Percentiles rank a stretch among this genome's conserved stretches.
These are phyloP conservation scores for Drosophila macrospina DNA, from an alignment of 2,888 invertebrate genomes.

Conservation along the genomic window DNA sequence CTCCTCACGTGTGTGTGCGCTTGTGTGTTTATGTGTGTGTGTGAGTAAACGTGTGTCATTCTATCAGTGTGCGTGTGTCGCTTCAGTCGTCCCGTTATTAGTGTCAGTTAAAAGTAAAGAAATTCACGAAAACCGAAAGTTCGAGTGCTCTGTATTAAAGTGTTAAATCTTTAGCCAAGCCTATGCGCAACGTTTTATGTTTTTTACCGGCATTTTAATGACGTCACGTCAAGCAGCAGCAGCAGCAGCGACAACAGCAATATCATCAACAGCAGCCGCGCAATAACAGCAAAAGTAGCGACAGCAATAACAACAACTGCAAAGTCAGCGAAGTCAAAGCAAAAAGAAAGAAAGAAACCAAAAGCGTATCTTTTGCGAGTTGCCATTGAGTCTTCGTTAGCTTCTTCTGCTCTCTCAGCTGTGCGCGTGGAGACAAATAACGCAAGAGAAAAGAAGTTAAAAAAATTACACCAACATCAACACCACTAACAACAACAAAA, in stretches of 20 bases:
- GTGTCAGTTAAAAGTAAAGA: constrained; percentile 37
- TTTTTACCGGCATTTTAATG: constrained; percentile 75
- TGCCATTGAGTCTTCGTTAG: constrained; percentile 15
- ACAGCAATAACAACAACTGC: constrained; percentile 43
- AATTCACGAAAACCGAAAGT: constrained; percentile 24
- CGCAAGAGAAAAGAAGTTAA: constrained; percentile 46
- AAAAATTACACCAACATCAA: constrained; percentile 21
- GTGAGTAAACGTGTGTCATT: constrained; percentile 33
- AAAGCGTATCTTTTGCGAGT: constrained; percentile 22
- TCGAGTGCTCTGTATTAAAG: constrained; percentile 28
- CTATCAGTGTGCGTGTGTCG: constrained; percentile 38
- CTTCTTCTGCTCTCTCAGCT: constrained; percentile 30
- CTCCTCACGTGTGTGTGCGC: constrained; percentile 26
- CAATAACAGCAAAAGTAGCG: constrained; percentile 34
- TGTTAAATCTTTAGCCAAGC: constrained; percentile 16
- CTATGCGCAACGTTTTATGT: no score
- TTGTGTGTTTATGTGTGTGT: constrained; percentile 2
- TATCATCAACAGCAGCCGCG: constrained; percentile 38
- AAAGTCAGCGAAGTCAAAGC: constrained; percentile 41
- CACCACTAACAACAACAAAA: constrained; percentile 28
- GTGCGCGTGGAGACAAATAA: constrained; percentile 39
- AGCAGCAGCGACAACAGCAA: constrained; percentile 32
- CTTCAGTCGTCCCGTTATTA: constrained; percentile 28
- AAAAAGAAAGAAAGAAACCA: constrained; percentile 15
- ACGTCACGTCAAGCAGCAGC: constrained; percentile 63